Evolutionary conservation across 2,888 invertebrate genomes (phyloP), one percentile per base, ranked within the genome.

Genomic region (Epistrophella euchroma): DNA sequence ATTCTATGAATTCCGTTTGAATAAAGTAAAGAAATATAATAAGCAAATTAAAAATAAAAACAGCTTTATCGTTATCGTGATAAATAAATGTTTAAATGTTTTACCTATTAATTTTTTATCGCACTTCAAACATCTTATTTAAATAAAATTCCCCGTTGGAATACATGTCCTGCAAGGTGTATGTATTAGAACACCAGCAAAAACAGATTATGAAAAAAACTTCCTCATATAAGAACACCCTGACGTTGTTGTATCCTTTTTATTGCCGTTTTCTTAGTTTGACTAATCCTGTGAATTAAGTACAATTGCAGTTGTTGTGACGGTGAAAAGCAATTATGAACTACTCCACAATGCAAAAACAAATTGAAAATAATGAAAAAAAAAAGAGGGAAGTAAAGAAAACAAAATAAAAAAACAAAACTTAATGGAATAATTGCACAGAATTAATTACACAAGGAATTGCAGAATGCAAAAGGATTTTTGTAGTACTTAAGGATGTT

Each of bases 371-470:
- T 50, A 50, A 60, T 22, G 37, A 40, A 75, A 22, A 35, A 25
- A 37, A 37, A 47, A 32, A 68, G 17, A 62, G 25, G 6, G 15
- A 43, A 43, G 15, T 2, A 60, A 52, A 25, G n/a, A 32, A 17
- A 47, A 13, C 13, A 13, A 47, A 55, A 47, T 4, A 25, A 22
- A 60, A 40, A 60, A 40, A 55, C 28, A 45, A 19, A 56, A 60
- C 55, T 50, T 77, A 86, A 86, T 86, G 73, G 73, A 86, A 86
- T 86, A 86, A 86, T 86, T 86, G 74, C 86, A 71, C 82, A 71
- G 77, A 86, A 86, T 86, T 86, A 86, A 86, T 86, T 86, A 82
- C 45, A 86, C 82, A 82, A 82, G 86, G 74, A 52, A 86, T 73
- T 86, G 82, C 82, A 72, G 62, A 73, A 74, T 66, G 82, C 58